Evolutionary conservation across 2,113 vertebrate species (phyloP).

Genomic region (Platycercus adscitus): DNA sequence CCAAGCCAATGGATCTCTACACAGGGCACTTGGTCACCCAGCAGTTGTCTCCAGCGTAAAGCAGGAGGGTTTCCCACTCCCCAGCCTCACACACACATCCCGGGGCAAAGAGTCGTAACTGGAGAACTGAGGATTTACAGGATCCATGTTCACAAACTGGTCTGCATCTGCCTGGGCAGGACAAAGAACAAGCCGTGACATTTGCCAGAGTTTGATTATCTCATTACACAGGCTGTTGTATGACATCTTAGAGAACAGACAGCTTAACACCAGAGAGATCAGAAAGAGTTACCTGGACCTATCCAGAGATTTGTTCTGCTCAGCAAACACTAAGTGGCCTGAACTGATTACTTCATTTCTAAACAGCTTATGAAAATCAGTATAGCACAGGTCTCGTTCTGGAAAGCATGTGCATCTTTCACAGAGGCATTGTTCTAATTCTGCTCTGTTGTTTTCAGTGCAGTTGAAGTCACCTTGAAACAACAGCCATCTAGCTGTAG

Average conservation of each 20-base stretch:
- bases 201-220: no score
- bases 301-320: background rate
- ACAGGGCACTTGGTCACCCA: background rate
- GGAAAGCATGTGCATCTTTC: background rate
- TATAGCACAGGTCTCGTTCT: background rate
- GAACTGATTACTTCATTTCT: background rate
- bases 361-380: background rate
- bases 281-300: background rate
- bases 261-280: background rate
- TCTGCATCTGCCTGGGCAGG: background rate
- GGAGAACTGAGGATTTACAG: background rate
- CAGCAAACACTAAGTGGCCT: background rate
- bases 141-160: background rate
- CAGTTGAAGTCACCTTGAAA: background rate
- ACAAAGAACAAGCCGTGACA: background rate
- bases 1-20: background rate
- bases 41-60: background rate
- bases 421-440: background rate
- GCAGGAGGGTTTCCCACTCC: background rate
- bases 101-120: background rate
- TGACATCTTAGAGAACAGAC: background rate
- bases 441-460: background rate
- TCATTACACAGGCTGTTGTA: background rate
- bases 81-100: background rate
- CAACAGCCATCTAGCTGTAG: background rate